A percentile compares a stretch with the other conserved stretches of the same genome.
Conservation (phyloP, 2,888 invertebrate genomes). For the Pristionchus entomophagus region DNA sequence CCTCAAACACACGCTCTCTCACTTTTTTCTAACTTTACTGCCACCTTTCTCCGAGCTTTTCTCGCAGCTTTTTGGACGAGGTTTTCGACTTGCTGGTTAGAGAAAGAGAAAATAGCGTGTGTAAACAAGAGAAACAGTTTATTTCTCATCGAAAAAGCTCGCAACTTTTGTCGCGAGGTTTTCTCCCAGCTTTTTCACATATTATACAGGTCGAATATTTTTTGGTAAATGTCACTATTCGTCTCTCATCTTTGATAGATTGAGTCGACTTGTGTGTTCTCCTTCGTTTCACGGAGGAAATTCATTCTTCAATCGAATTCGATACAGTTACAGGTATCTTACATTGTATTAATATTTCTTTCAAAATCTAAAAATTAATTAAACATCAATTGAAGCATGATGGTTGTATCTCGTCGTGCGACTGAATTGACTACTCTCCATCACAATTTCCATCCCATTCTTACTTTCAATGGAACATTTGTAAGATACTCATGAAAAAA, state of each 20-base stretch:
- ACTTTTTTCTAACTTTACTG: no score
- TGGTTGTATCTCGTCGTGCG: not conserved
- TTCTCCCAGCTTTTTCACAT: no score
- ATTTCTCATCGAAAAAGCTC: no score
- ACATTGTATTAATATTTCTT: not conserved
- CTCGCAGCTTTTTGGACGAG: no score
- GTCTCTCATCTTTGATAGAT: not conserved
- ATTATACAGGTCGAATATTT: no score
- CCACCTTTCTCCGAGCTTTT: no score
- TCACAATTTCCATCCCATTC: not conserved
- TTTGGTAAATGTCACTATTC: not conserved
- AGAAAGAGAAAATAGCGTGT: no score
- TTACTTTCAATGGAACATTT: not conserved
- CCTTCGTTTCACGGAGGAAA: not conserved
- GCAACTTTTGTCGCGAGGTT: no score
- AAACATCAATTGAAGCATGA: not conserved
- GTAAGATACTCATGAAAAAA: not conserved
- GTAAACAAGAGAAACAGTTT: no score
- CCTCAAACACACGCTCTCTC: no score
- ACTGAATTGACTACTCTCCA: slow-evolving; percentile 2
- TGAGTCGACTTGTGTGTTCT: not conserved
- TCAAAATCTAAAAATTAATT: not conserved
- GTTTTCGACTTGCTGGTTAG: no score
- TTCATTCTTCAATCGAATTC: not conserved
- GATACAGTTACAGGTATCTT: not conserved